Base-by-base conservation (phyloP, 2,888 invertebrate genomes). In the Asteroscopus sphinx region DNA sequence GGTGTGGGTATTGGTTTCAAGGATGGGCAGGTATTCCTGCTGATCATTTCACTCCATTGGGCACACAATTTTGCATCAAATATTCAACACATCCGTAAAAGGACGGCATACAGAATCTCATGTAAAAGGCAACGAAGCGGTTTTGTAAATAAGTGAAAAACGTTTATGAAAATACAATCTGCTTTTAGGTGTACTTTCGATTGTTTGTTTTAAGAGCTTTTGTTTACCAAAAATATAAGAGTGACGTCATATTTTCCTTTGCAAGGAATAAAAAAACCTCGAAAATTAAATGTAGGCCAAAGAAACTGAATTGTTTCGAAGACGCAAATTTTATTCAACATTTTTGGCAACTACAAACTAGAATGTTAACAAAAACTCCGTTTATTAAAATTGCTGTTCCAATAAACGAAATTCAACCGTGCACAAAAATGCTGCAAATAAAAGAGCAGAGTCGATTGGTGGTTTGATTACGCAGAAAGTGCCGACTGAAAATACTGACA, bases 61-160 rank as follows among this genome's bases (percentile, higher is more conserved):
- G 37, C 46, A 66, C 44, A 70, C 58, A 69, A 76, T 72, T 69
- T 62, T 52, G 56, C 63, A 77, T 80, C 60, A 78, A 77, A 80
- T 78, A 80, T 80, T 79, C 70, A 80, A 56, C 56, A 61, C 62
- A 70, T 71, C 59, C 63, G 69, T 61, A 57, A 71, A 71, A 75
- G 61, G 68, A 56, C 65, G 39, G 52, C n/a, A 60, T 48, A 56
- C 51, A 39, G 58, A 69, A 64, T 55, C 64, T 70, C 62, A 76
- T 74, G 65, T 69, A 61, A 72, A 68, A 68, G 65, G 68, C 51
- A 66, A 59, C 47, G 57, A 62, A 59, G 68, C 64, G 70, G 62
- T 70, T 72, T 74, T 51, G 55, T 70, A 67, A 76, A 76, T 78
- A 73, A 77, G 39, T 72, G 57, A 72, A 72, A 73, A 68, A 58